phyloP scores from a whole-genome alignment of 30 jellyfish, hydroid and myxozoan species.

The Phacellophora camtschatica region DNA sequence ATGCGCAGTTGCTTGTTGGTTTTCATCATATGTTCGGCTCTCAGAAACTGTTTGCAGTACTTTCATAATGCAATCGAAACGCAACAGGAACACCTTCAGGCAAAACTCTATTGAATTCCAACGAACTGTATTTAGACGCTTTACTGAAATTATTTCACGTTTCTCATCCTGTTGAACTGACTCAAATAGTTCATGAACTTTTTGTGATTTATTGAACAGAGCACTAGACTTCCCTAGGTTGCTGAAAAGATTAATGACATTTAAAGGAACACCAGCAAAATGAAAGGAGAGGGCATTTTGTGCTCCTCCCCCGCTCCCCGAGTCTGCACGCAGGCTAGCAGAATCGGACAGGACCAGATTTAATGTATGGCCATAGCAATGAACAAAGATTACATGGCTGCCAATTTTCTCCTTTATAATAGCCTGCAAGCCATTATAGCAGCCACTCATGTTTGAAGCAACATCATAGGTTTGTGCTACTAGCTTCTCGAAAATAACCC shows the following conservation, averaged over 20 bases:
- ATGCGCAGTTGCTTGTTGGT: background rate
- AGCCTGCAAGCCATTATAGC: background rate
- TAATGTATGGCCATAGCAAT: constrained; percentile 11
- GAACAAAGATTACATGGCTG: background rate
- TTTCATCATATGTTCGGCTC: background rate
- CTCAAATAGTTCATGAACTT: no score
- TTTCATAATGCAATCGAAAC: background rate
- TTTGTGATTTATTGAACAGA: no score
- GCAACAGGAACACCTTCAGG: background rate
- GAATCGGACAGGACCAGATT: background rate
- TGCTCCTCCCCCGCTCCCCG: no score
- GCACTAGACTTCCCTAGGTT: background rate
- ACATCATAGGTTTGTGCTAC: constrained; percentile 21
- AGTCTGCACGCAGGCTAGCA: no score
- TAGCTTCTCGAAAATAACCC: background rate
- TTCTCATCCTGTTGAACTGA: no score
- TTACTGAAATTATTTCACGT: background rate
- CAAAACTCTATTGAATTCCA: constrained; percentile 1
- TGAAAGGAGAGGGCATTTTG: no score
- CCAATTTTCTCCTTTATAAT: background rate
- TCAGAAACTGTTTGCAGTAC: background rate
- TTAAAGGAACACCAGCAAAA: background rate
- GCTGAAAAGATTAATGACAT: background rate
- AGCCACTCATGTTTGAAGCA: constrained; percentile 9
- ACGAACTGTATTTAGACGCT: constrained; percentile 18